phyloP scores from a whole-genome alignment of 2,797 vertebrate species.

The Valencia hispanica region DNA sequence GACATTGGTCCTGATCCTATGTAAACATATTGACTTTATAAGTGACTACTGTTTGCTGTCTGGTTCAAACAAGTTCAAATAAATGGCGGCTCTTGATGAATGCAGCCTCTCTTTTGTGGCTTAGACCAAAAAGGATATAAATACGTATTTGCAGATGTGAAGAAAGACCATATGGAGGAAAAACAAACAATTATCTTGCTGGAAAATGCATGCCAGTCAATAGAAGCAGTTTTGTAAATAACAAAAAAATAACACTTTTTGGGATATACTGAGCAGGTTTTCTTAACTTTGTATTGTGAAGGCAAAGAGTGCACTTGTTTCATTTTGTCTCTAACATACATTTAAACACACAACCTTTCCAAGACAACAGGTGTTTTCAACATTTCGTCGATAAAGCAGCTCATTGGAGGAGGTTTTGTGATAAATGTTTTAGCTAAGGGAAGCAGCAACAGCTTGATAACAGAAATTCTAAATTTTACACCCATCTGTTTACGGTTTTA shows the following conservation, averaged over 20 bases:
- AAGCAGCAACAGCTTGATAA: conserved; percentile 2
- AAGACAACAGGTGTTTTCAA: conserved; percentile 2
- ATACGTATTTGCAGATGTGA: conserved; percentile 14
- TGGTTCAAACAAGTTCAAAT: conserved; percentile 39
- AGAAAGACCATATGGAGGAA: conserved; percentile 32
- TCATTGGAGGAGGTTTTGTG: conserved; percentile 5
- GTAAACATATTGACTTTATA: neutral
- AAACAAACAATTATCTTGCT: conserved; percentile 43
- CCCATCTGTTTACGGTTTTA: neutral
- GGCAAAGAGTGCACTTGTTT: conserved; percentile 4
- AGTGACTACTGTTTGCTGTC: conserved; percentile 32
- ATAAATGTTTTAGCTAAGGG: conserved; percentile 6
- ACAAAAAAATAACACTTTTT: conserved; percentile 25
- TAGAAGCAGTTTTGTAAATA: conserved; percentile 26
- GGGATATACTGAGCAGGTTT: conserved; percentile 28
- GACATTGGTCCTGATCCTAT: neutral
- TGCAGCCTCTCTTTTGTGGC: conserved; percentile 22
- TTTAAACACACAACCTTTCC: conserved; percentile 9
- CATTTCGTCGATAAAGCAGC: neutral
- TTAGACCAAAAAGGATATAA: conserved; percentile 35
- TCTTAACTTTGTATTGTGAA: conserved; percentile 15
- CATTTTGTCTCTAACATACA: neutral
- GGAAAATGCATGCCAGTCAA: conserved; percentile 38
- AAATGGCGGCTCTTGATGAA: conserved; percentile 36
- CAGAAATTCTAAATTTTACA: neutral